Base-by-base conservation (phyloP, 2,113 vertebrate genomes). In the Brachyhypopomus occidentalis region DNA sequence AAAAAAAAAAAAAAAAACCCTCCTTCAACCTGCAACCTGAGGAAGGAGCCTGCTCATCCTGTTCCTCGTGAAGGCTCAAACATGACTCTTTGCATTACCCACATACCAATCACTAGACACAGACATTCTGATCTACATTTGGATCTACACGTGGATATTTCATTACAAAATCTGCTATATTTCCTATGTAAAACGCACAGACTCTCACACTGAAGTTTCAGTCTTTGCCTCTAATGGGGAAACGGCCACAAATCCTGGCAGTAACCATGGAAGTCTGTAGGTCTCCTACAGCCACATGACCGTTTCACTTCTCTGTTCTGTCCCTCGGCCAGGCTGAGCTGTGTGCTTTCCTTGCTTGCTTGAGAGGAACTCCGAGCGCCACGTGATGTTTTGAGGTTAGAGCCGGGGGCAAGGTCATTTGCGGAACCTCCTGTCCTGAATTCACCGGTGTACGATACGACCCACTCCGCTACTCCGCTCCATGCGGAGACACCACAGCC, bases 321-420 rank as follows among this genome's bases (percentile, higher is more conserved):
- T 64, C 41, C 5, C 62, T 71, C 56, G 48, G 41, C 17, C 41
- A 55, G 34, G 64, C 84, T 41, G 73, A 75, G 72, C 72, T 16
- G 76, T 16, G 76, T 73, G 78, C 78, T 87, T 78, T 25, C 17
- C 70, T 79, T 81, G 34, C 82, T 84, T 84, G 77, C 56, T 62
- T 56, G 59, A 71, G 34, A 77, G 71, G 55, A 75, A 78, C 78
- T 69, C 80, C 56, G 27, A n/a, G 56, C 9, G 85, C 83, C 87
- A 88, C 76, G 79, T 86, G 89, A 88, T 48, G 73, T 58, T 78
- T 82, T 83, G 75, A 67, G 36, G 73, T 48, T 2, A 45, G 66
- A 81, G 69, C 38, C 11, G 3, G 38, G 75, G 72, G 75, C 74
- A 67, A 80, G 73, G 60, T 77, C 69, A 58, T 87, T 59, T 17